Percentiles rank a stretch among this genome's conserved stretches.
Evolutionary conservation across 2,888 invertebrate genomes (phyloP).

Genomic region (Gymnosoma rotundatum): DNA sequence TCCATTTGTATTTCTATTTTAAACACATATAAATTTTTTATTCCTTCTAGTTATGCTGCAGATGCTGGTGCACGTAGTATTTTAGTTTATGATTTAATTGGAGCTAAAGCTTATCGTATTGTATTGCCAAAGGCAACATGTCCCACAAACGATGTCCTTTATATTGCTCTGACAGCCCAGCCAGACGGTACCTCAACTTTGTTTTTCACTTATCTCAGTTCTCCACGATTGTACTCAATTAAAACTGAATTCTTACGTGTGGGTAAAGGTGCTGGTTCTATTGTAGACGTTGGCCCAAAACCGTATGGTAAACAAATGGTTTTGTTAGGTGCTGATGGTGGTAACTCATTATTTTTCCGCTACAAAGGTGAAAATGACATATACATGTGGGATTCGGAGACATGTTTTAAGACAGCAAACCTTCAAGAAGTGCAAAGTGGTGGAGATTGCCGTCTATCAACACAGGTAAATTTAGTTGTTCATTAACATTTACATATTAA

Average conservation of each 20-base stretch:
- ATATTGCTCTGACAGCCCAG: constrained; percentile 84
- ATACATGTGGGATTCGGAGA: constrained; percentile 86
- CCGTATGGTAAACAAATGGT: constrained; percentile 83
- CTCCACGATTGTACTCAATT: constrained; percentile 84
- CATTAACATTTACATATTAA: too few species aligned
- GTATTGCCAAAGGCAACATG: constrained; percentile 84
- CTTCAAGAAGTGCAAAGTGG: constrained; percentile 85
- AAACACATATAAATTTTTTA: background rate
- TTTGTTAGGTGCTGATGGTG: constrained; percentile 85
- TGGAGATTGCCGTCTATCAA: constrained; percentile 85
- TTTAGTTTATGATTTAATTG: constrained; percentile 83
- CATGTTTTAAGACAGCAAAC: constrained; percentile 84
- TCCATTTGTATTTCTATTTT: background rate
- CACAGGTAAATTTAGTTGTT: constrained; percentile 81
- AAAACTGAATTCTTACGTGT: constrained; percentile 83
- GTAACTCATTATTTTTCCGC: constrained; percentile 85
- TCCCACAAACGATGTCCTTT: constrained; percentile 84
- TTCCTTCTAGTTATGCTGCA: constrained; percentile 77
- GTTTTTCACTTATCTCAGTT: constrained; percentile 85
- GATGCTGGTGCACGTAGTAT: constrained; percentile 82
- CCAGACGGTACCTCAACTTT: constrained; percentile 83
- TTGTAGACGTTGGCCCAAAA: constrained; percentile 85
- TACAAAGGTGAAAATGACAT: constrained; percentile 85
- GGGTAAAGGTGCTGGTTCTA: constrained; percentile 84
- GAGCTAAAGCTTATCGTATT: constrained; percentile 84